A percentile compares a stretch with the other conserved stretches of the same genome.
These are phyloP conservation scores for Urechis unicinctus DNA, from an alignment of 2,888 invertebrate species.

Conservation along the genomic window DNA sequence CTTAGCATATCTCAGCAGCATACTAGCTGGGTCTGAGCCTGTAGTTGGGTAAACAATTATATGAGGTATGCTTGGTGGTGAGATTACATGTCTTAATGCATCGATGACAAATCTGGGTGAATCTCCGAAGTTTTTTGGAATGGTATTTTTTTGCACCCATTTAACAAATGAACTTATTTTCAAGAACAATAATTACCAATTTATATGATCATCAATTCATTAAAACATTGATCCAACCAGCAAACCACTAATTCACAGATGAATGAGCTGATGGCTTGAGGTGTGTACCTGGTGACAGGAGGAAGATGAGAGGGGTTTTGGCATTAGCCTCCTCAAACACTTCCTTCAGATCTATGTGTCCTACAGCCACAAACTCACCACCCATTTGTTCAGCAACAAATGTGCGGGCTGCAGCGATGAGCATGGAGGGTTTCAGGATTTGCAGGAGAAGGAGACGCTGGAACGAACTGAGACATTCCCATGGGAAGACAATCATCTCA, in stretches of 20 bases:
- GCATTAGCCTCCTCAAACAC: constrained; percentile 44
- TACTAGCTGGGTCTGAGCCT: constrained; percentile 47
- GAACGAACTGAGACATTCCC: constrained; percentile 38
- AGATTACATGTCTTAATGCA: background rate
- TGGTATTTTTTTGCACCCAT: too few relatives aligned
- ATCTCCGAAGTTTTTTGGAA: too few relatives aligned
- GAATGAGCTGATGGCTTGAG: too few relatives aligned
- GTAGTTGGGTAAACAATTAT: background rate
- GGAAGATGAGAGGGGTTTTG: constrained; percentile 47
- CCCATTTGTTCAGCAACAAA: constrained; percentile 44
- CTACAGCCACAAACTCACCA: constrained; percentile 36
- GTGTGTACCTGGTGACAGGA: constrained; percentile 47
- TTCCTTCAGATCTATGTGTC: constrained; percentile 43
- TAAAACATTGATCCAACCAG: too few relatives aligned
- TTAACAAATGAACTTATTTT: too few relatives aligned
- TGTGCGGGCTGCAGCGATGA: constrained; percentile 32
- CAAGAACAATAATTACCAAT: too few relatives aligned
- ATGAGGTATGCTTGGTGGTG: background rate
- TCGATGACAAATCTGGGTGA: background rate
- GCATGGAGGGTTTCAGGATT: constrained; percentile 36
- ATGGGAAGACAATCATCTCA: constrained; percentile 26
- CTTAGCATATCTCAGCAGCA: constrained; percentile 45
- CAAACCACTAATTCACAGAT: too few relatives aligned
- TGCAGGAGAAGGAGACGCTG: constrained; percentile 43
- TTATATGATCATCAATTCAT: too few relatives aligned